Conservation (phyloP, 2,797 vertebrate species). For the Pristis pectinata region DNA sequence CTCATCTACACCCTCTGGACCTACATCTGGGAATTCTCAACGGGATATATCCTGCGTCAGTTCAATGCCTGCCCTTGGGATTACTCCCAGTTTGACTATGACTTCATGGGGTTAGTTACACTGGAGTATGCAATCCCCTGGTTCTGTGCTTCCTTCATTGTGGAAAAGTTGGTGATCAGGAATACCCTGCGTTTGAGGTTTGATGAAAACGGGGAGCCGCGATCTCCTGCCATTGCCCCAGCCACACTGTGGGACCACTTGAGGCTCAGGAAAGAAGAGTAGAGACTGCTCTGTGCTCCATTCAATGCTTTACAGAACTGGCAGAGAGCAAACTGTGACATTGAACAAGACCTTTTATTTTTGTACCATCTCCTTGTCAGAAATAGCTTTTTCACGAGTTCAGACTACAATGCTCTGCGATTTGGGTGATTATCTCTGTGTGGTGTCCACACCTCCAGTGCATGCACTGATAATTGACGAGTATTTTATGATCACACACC, state of each 20-base stretch:
- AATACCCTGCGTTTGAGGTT: constrained; percentile 87
- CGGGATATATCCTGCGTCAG: constrained; percentile 83
- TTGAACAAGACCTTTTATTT: neutral
- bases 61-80: constrained; percentile 96
- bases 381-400: neutral
- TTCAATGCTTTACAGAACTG: neutral
- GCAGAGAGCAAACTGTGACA: neutral
- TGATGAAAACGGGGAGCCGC: constrained; percentile 65
- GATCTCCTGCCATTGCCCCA: constrained; percentile 52
- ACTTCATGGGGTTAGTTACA: constrained; percentile 96
- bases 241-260: neutral
- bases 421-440: neutral
- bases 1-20: constrained; percentile 94
- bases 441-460: neutral
- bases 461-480: neutral
- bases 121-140: constrained; percentile 93
- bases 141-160: constrained; percentile 89
- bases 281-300: too few relatives aligned
- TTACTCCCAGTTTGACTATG: constrained; percentile 92
- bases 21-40: constrained; percentile 92
- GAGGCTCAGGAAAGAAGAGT: neutral
- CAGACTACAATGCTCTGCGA: neutral
- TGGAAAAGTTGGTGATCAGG: constrained; percentile 87
- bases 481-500: neutral
- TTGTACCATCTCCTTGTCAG: neutral